Evolutionary conservation across 2,113 vertebrate genomes (phyloP).

Genomic region (Procapra przewalskii): DNA sequence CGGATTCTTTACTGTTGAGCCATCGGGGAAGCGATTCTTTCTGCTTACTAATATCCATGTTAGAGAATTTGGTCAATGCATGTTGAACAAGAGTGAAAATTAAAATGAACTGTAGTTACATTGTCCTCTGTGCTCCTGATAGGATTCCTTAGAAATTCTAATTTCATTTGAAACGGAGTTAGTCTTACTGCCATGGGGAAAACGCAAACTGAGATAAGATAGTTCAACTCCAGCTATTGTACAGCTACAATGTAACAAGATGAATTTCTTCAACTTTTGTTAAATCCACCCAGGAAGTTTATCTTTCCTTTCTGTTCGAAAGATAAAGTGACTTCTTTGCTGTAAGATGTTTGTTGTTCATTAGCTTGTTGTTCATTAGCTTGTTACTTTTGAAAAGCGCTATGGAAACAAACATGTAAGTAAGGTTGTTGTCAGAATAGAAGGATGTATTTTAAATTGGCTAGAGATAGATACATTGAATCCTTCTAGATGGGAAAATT

Average conservation of each 20-base stretch:
- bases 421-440: conserved; percentile 33
- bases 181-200: background rate
- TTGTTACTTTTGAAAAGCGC: conserved; percentile 31
- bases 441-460: background rate
- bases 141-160: background rate
- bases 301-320: conserved; percentile 8
- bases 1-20: background rate
- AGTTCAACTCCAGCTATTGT: background rate
- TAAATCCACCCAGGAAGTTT: background rate
- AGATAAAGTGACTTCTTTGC: background rate
- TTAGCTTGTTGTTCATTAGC: conserved; percentile 17
- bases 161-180: background rate
- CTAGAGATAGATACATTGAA: background rate
- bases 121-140: background rate
- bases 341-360: conserved; percentile 6
- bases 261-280: conserved; percentile 22
- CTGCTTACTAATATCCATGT: background rate
- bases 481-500: conserved; percentile 11
- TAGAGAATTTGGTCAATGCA: background rate
- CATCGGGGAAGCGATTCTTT: background rate
- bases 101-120: background rate
- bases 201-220: background rate
- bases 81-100: background rate
- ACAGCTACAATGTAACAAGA: background rate
- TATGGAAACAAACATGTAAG: conserved; percentile 4